Evolutionary conservation across 2,797 vertebrate genomes (phyloP), one percentile per base, ranked within the genome.

Genomic region (Danio jaintianensis): DNA sequence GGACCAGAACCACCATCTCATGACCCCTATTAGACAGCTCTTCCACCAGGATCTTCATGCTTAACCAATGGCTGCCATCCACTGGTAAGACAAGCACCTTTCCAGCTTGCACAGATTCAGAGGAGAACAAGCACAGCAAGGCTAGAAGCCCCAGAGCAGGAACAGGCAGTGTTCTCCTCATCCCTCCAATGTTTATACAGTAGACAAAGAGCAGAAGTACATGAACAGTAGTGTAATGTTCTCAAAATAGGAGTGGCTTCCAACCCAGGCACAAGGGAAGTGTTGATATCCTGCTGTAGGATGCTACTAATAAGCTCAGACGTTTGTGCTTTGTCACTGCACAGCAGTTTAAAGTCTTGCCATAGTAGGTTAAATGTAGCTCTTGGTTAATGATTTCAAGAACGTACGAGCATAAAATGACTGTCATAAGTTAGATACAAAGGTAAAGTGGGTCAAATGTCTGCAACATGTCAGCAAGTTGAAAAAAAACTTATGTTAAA

Each of bases 41-140:
- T 63, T 92, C 86, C 81, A 94, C 91, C 81, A 94, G 78, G 18
- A 94, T 81, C 85, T 92, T 90, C 93, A 95, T 91, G 85, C 94
- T 95, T 2, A 95, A 90, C 94, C 94, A 95, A 82, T 94, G 93
- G 75, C 94, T 95, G 11, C 93, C 94, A 38, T 94, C 94, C 73
- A 93, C 88, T 6, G 94, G 92, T 81, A 93, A 10, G 12, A 91
- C 93, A 77, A 95, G 86, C 20, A 95, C 85, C 75, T 92, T 94
- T 9, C 87, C 90, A 67, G 90, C 93, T 8, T 89, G 66, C 22
- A 86, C 89, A 0, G 85, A 70, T 75, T 80, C 85, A 75, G 85
- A 63, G 66, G 73, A 77, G 76, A 87, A 84, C 80, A 81, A 89
- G 78, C 87, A 89, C 55, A 93, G 77, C 87, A 79, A 87, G 36